These are phyloP conservation scores for Capitella teleta DNA, from an alignment of 1,140 invertebrate genomes.

Conservation along the genomic window DNA sequence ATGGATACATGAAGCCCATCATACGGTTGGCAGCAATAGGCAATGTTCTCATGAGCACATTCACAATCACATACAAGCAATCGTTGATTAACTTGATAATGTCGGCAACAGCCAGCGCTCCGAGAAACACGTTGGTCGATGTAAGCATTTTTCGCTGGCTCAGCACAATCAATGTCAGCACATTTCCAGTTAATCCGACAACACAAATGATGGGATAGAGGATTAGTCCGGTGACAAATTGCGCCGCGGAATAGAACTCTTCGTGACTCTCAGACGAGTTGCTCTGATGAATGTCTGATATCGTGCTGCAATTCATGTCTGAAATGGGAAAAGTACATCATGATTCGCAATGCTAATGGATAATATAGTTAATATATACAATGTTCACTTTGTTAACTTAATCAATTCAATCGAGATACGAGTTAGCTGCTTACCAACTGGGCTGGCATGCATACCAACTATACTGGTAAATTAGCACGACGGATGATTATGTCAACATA, in stretches of 20 bases:
- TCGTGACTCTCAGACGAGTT: too few relatives aligned
- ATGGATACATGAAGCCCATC: constrained; percentile 4
- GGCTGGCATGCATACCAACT: too few relatives aligned
- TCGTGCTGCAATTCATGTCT: too few relatives aligned
- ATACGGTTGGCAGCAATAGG: background rate
- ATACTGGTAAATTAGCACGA: too few relatives aligned
- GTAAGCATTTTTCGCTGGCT: constrained; percentile 57
- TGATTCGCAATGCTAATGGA: too few relatives aligned
- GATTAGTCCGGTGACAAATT: constrained; percentile 24
- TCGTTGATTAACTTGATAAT: constrained; percentile 55
- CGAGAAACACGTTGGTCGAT: constrained; percentile 59
- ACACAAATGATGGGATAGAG: constrained; percentile 54
- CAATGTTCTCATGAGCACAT: background rate
- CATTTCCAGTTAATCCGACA: constrained; percentile 57
- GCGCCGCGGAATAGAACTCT: constrained; percentile 9
- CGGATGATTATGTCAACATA: too few relatives aligned
- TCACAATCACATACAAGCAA: constrained; percentile 47
- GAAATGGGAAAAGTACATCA: too few relatives aligned
- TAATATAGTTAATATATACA: too few relatives aligned
- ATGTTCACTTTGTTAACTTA: too few relatives aligned
- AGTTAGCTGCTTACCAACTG: too few relatives aligned
- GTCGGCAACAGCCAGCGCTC: constrained; percentile 58
- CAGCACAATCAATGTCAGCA: constrained; percentile 56
- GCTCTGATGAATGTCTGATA: too few relatives aligned
- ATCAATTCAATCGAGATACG: too few relatives aligned